These are phyloP conservation scores for Punctoribates punctum DNA, from an alignment of 2,888 invertebrate species.

Conservation along the genomic window DNA sequence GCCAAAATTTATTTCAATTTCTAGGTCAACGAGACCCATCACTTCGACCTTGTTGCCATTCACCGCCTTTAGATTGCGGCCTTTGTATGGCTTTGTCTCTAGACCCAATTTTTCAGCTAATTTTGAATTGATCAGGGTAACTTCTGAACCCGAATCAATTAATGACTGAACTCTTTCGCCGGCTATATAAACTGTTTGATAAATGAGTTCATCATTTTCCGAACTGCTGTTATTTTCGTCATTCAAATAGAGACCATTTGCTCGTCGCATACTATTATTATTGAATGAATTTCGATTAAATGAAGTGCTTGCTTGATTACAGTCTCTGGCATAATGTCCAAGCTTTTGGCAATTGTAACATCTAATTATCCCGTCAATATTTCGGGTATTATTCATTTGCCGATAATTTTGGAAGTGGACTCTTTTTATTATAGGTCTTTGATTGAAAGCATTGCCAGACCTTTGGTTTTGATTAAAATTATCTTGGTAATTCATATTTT, in stretches of 20 bases:
- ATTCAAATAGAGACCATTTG: too few species aligned
- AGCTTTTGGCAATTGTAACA: neutral
- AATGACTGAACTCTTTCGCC: neutral
- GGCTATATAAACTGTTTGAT: neutral
- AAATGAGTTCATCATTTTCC: neutral
- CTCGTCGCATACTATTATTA: too few species aligned
- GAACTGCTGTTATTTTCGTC: neutral
- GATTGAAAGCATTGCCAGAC: too few species aligned
- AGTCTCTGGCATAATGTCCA: neutral
- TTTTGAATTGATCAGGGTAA: neutral
- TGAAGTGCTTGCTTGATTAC: neutral
- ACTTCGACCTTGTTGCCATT: neutral
- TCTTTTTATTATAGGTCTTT: too few species aligned
- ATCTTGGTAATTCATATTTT: too few species aligned
- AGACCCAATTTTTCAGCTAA: neutral
- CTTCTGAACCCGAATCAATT: neutral
- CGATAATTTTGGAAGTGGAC: too few species aligned
- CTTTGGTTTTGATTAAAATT: too few species aligned
- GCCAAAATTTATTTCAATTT: neutral
- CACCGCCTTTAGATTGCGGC: neutral
- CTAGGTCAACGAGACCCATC: neutral
- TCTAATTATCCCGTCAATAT: neutral
- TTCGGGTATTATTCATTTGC: neutral
- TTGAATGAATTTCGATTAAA: too few species aligned
- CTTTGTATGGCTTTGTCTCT: neutral